A percentile compares a stretch with the other conserved stretches of the same genome.
Conservation (phyloP, 2,888 invertebrate genomes). For the Agonopterix heracliana region DNA sequence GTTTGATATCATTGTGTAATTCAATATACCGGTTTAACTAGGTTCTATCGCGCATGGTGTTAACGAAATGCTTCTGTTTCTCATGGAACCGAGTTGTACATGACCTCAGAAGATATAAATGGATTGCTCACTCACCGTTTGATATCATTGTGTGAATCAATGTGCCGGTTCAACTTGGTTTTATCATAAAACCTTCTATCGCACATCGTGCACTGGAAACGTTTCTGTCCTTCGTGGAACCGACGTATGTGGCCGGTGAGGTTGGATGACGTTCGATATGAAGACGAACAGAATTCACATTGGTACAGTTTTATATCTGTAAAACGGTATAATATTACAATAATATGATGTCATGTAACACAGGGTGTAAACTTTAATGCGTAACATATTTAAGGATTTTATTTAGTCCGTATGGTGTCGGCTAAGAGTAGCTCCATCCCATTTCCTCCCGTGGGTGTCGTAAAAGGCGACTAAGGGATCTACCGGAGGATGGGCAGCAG, state of each 20-base stretch:
- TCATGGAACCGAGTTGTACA: too few species aligned
- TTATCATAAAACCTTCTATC: conserved; percentile 31
- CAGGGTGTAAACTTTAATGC: neutral
- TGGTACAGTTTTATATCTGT: conserved; percentile 42
- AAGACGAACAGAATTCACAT: conserved; percentile 37
- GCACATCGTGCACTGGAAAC: conserved; percentile 33
- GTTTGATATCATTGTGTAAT: too few species aligned
- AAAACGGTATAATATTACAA: neutral
- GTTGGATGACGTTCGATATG: conserved; percentile 40
- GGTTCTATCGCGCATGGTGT: too few species aligned
- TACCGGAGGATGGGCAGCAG: too few species aligned
- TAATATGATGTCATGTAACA: neutral
- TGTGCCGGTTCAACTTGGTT: conserved; percentile 37
- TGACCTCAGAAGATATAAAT: too few species aligned
- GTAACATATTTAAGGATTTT: too few species aligned
- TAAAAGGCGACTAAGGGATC: too few species aligned
- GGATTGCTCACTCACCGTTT: conserved; percentile 29
- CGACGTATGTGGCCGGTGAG: conserved; percentile 35
- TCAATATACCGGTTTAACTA: too few species aligned
- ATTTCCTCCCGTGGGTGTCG: too few species aligned
- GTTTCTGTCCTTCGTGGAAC: conserved; percentile 26
- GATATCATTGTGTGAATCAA: conserved; percentile 45
- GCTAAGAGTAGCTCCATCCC: too few species aligned
- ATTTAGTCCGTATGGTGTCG: too few species aligned
- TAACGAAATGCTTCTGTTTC: too few species aligned